Evolutionary conservation across 2,113 vertebrate species (phyloP), one percentile per base, ranked within the genome.

Genomic region (Baryphthengus martii): DNA sequence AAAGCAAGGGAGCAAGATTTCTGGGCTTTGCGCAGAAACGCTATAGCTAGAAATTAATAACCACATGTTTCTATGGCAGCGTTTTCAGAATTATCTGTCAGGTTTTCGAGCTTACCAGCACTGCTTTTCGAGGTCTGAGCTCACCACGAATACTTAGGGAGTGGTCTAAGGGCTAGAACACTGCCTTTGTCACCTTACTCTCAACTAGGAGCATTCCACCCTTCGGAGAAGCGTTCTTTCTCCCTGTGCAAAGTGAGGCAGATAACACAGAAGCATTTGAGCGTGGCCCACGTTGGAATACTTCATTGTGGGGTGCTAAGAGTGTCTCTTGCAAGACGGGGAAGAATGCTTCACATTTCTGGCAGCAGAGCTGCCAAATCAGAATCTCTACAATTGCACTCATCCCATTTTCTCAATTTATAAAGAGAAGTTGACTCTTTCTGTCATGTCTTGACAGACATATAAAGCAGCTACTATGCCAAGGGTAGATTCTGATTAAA

Each of bases 391-490:
- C 33, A 63, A 59, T 33, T 65, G 28, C 44, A 44, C 10, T 75
- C 15, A 67, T 45, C 15, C 80, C 7, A 31, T 88, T 90, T 89
- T 87, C 45, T 59, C 33, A 55, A 10, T 81, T 83, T 62, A 65
- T 35, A 65, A 76, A 76, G 25, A 52, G 62, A 76, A 75, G 35
- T 29, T 82, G 70, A 50, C 26, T 88, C 35, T 11, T 80, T 23
- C 85, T 78, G 52, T 91, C 62, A 79, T 28, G 31, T 91, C 89
- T 90, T 94, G 71, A 89, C 49, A 91, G 88, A 65, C 39, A 66
- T 2, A 85, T 58, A 75, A 75, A 82, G 37, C 35, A 91, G 73
- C 42, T 71, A 39, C 29, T 59, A 52, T 19, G 37, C 17, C 3
- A 3, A 70, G 65, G 91, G 35, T 42, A 13, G 10, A 50, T 87